phyloP scores from a whole-genome alignment of 2,888 invertebrate genomes.

The Ichneumoninae sp. region DNA sequence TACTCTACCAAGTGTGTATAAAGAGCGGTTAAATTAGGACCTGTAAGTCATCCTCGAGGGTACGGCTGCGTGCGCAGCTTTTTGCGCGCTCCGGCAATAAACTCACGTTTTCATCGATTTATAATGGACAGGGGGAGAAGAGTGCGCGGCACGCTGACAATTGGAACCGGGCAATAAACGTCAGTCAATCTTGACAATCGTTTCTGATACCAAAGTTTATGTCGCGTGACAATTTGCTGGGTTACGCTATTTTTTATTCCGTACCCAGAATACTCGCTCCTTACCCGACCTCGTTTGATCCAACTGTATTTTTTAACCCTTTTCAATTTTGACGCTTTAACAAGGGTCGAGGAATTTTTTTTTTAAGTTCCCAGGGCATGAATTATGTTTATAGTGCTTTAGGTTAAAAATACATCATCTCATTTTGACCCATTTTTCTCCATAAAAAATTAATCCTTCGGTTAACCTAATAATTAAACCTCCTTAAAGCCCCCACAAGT shows the following conservation, averaged over 20 bases:
- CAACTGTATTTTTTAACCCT: background rate
- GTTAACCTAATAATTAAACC: background rate
- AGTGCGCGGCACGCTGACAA: constrained; percentile 33
- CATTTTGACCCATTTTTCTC: background rate
- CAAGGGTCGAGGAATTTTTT: background rate
- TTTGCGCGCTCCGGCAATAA: constrained; percentile 45
- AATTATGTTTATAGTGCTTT: background rate
- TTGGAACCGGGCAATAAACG: constrained; percentile 48
- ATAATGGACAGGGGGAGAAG: constrained; percentile 48
- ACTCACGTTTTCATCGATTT: constrained; percentile 59
- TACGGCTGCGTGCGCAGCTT: constrained; percentile 45
- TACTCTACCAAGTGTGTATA: constrained; percentile 42
- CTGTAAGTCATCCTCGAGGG: constrained; percentile 55
- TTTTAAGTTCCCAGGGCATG: background rate
- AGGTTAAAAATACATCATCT: background rate
- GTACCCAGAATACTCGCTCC: no score
- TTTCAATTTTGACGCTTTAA: background rate
- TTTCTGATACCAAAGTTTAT: constrained; percentile 18
- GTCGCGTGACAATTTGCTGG: background rate
- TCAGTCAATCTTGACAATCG: constrained; percentile 23
- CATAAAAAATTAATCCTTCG: no score
- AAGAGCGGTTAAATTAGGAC: constrained; percentile 64
- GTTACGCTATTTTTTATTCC: background rate
- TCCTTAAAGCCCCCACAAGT: background rate
- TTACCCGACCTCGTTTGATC: background rate